These are phyloP conservation scores for Sibirionetta formosa DNA, from an alignment of 2,797 vertebrate genomes.

Conservation along the genomic window DNA sequence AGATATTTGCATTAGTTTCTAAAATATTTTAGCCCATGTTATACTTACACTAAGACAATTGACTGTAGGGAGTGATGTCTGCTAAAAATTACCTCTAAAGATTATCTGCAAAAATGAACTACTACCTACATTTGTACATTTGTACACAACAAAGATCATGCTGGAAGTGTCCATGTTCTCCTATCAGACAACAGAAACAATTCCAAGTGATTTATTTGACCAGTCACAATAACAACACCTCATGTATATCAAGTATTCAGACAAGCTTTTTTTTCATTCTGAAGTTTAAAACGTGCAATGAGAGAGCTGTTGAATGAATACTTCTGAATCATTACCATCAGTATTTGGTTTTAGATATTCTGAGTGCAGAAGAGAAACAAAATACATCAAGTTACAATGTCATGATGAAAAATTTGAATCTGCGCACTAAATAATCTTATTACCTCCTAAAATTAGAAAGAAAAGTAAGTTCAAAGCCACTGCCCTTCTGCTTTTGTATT, in stretches of 20 bases:
- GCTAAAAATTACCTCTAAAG: background rate
- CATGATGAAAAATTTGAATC: background rate
- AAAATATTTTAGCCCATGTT: background rate
- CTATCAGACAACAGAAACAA: background rate
- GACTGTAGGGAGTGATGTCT: background rate
- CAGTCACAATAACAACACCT: background rate
- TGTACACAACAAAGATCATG: background rate
- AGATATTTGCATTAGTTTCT: background rate
- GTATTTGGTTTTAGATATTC: background rate
- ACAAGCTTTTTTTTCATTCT: background rate
- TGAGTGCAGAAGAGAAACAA: background rate
- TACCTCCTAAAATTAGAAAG: conserved; percentile 34
- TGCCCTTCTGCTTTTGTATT: background rate
- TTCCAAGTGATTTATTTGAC: conserved; percentile 18
- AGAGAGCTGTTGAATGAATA: background rate
- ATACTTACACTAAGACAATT: background rate
- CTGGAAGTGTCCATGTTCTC: background rate
- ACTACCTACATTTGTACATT: background rate
- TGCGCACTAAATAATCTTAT: background rate
- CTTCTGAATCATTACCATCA: conserved; percentile 1
- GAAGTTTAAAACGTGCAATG: background rate
- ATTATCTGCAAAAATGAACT: background rate
- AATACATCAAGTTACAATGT: background rate
- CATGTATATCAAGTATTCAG: background rate
- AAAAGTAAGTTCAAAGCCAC: conserved; percentile 1